These are phyloP conservation scores for Cosmopolites sordidus DNA, from an alignment of 2,888 invertebrate species.

Conservation along the genomic window DNA sequence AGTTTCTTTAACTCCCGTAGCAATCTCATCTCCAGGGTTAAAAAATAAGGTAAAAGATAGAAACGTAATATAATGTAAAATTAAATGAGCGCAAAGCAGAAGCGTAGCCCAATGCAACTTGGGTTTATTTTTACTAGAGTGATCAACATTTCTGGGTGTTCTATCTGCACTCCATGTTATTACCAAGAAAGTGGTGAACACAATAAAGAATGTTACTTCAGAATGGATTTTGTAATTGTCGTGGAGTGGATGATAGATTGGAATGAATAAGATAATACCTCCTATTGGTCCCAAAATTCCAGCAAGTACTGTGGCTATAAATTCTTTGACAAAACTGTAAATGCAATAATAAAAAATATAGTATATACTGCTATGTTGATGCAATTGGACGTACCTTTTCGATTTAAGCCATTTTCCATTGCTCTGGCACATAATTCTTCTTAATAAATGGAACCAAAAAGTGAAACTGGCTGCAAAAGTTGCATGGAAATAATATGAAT, in stretches of 20 bases:
- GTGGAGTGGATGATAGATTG: constrained; percentile 73
- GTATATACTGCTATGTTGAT: too few relatives aligned
- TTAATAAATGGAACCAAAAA: constrained; percentile 60
- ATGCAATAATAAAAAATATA: constrained; percentile 1
- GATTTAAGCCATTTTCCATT: constrained; percentile 56
- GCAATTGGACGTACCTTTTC: constrained; percentile 35
- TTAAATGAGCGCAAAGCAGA: constrained; percentile 51
- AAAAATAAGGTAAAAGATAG: constrained; percentile 59
- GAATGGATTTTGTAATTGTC: constrained; percentile 64
- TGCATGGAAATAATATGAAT: constrained; percentile 77
- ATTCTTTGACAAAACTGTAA: constrained; percentile 53
- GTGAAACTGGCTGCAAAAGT: constrained; percentile 69
- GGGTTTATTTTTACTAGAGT: constrained; percentile 17
- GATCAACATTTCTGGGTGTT: constrained; percentile 41
- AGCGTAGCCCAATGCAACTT: constrained; percentile 39
- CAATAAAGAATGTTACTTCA: constrained; percentile 65
- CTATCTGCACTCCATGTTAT: constrained; percentile 61
- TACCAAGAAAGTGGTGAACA: constrained; percentile 58
- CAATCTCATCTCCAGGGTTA: constrained; percentile 63
- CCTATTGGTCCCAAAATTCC: constrained; percentile 67
- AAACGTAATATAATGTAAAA: constrained; percentile 62
- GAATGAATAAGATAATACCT: constrained; percentile 67
- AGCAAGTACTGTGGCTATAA: constrained; percentile 55
- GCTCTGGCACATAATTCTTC: constrained; percentile 53
- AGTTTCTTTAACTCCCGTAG: constrained; percentile 69